Percentiles rank a stretch among this genome's conserved stretches.
phyloP scores from a whole-genome alignment of 1,140 invertebrate genomes.

The Formica exsecta region DNA sequence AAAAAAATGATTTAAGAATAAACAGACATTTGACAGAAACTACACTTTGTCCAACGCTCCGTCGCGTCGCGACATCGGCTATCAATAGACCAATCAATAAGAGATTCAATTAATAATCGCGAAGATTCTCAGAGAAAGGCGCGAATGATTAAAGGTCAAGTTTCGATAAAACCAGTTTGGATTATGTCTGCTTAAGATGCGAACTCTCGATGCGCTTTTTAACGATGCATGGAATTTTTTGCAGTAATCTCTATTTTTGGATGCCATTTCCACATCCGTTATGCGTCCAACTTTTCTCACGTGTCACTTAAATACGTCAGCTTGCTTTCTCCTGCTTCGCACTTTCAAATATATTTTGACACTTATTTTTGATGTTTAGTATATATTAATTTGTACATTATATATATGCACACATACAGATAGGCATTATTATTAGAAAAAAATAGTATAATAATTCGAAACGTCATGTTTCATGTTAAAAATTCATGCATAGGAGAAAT shows the following conservation, averaged over 20 bases:
- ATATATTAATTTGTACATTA: background rate
- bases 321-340: background rate
- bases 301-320: background rate
- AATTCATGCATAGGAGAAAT: background rate
- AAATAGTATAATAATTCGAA: background rate
- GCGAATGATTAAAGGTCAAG: constrained; percentile 49
- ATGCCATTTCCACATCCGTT: background rate
- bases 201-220: background rate
- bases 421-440: too few relatives aligned
- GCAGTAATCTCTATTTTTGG: constrained; percentile 74
- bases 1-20: background rate
- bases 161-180: constrained; percentile 58
- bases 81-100: constrained; percentile 14
- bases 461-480: background rate
- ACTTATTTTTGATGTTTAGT: background rate
- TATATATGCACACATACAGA: too few relatives aligned
- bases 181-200: constrained; percentile 21
- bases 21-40: background rate
- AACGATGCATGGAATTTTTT: constrained; percentile 47
- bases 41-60: background rate
- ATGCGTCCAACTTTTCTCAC: background rate
- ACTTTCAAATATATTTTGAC: background rate
- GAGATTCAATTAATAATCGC: constrained; percentile 27
- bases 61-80: background rate
- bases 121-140: constrained; percentile 20